Evolutionary conservation across 2,888 invertebrate species (phyloP).

Genomic region (Pimpla rufipes): DNA sequence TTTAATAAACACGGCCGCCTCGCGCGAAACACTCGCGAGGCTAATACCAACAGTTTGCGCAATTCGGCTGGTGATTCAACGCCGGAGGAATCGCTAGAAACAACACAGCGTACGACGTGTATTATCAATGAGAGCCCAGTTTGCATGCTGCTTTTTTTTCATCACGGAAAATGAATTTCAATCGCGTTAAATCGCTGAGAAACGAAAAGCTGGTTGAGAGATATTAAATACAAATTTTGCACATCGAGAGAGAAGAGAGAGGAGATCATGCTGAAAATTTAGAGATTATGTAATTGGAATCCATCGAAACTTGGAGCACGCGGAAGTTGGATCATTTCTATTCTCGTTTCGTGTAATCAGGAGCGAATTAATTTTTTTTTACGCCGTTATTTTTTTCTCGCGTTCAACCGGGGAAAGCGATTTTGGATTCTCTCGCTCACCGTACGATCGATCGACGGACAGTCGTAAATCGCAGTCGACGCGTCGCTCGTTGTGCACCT

Average conservation of each 20-base stretch:
- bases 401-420: background rate
- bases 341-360: background rate
- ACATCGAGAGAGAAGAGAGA: background rate
- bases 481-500: constrained; percentile 3
- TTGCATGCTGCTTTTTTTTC: background rate
- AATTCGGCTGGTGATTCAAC: background rate
- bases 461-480: background rate
- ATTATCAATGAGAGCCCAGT: background rate
- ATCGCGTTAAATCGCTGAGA: background rate
- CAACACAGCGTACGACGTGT: background rate
- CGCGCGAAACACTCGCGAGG: background rate
- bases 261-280: constrained; percentile 1
- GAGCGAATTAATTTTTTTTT: background rate
- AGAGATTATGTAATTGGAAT: constrained; percentile 15
- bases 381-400: constrained; percentile 1
- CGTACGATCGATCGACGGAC: background rate
- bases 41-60: background rate
- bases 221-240: background rate
- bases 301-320: background rate
- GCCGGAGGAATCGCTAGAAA: background rate
- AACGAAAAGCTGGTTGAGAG: background rate
- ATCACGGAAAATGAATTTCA: background rate
- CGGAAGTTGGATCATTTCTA: background rate
- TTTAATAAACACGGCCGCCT: too few relatives aligned
- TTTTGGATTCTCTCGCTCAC: background rate